phyloP scores from a whole-genome alignment of 1,140 invertebrate genomes.

The Calephelis nemesis region DNA sequence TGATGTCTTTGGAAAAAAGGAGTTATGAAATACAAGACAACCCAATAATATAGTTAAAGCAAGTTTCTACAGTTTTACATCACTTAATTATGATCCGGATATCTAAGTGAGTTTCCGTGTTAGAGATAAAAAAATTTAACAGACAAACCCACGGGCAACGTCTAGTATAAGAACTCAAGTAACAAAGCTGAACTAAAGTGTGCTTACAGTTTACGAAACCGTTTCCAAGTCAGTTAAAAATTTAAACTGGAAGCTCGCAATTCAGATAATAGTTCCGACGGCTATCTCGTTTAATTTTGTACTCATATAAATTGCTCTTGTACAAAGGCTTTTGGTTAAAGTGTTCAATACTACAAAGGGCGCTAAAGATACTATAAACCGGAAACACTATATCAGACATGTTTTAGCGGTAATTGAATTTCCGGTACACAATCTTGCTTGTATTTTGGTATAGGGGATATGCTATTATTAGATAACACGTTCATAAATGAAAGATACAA shows the following conservation, averaged over 20 bases:
- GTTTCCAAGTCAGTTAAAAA: too few relatives aligned
- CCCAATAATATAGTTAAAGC: too few relatives aligned
- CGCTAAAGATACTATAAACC: constrained; percentile 6
- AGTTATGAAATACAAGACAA: too few relatives aligned
- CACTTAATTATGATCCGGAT: too few relatives aligned
- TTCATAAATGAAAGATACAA: neutral
- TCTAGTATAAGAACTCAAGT: too few relatives aligned
- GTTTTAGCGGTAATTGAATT: constrained; percentile 18
- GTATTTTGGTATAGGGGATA: neutral
- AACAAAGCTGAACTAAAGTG: too few relatives aligned
- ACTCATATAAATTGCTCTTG: constrained; percentile 6
- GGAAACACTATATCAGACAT: constrained; percentile 1
- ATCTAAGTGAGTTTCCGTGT: too few relatives aligned
- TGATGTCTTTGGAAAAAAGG: too few relatives aligned
- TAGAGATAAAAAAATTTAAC: too few relatives aligned
- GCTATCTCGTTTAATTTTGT: constrained; percentile 1
- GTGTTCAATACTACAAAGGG: constrained; percentile 7
- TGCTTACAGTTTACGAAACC: too few relatives aligned
- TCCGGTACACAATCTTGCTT: neutral
- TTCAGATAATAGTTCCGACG: neutral
- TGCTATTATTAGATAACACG: neutral
- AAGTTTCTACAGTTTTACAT: too few relatives aligned
- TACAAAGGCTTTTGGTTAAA: constrained; percentile 7
- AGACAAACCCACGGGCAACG: too few relatives aligned
- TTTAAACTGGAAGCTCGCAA: neutral